These are phyloP conservation scores for Megathymus violae DNA, from an alignment of 1,140 invertebrate species.

Conservation along the genomic window DNA sequence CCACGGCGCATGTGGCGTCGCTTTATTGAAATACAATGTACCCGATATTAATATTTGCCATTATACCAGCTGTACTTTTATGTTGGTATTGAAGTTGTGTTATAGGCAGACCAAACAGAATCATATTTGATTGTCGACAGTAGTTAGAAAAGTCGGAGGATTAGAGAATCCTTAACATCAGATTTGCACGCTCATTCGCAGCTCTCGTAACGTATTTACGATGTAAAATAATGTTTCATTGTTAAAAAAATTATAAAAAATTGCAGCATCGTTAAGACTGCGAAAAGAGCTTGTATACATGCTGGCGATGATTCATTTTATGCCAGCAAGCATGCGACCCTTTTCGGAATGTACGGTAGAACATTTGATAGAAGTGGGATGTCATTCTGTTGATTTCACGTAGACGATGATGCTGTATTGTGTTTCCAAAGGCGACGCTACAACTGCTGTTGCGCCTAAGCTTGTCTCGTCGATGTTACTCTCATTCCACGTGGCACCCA, in stretches of 20 bases:
- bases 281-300: slow-evolving; percentile 10
- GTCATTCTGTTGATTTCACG: slow-evolving; percentile 23
- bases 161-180: no score
- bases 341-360: slow-evolving; percentile 5
- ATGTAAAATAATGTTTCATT: no score
- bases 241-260: no score
- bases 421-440: slow-evolving; percentile 32
- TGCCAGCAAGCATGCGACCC: slow-evolving; percentile 1
- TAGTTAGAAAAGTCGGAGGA: no score
- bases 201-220: no score
- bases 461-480: slow-evolving; percentile 36
- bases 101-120: no score
- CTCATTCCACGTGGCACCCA: slow-evolving; percentile 52
- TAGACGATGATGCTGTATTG: not conserved
- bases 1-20: slow-evolving; percentile 42
- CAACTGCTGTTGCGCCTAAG: slow-evolving; percentile 39
- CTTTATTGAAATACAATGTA: slow-evolving; percentile 19
- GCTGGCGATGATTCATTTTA: not conserved
- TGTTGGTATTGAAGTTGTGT: no score
- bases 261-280: not conserved
- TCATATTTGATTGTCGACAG: no score
- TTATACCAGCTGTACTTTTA: not conserved
- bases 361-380: slow-evolving; percentile 1
- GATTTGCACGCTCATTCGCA: no score
- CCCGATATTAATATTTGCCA: slow-evolving; percentile 6